Evolutionary conservation across 1,140 invertebrate genomes (phyloP).

Genomic region (Magallana angulata): DNA sequence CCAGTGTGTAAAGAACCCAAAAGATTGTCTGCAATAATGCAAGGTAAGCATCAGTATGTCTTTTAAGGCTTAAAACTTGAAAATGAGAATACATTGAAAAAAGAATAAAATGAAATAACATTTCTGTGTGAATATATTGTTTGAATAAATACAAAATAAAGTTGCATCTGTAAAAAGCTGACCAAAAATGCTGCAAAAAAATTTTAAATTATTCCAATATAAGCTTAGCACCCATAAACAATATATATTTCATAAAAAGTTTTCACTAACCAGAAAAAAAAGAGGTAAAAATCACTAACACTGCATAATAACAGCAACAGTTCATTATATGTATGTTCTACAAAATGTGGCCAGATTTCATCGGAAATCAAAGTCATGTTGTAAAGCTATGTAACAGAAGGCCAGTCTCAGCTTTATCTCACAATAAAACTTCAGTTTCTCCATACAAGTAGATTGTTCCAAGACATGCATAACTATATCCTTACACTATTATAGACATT

Average conservation of each 20-base stretch:
- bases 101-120: background rate
- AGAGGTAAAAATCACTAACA: background rate
- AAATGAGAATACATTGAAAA: background rate
- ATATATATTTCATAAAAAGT: background rate
- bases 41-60: background rate
- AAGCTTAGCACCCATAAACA: constrained; percentile 30
- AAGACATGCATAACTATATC: too few species aligned
- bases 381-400: background rate
- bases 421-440: background rate
- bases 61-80: background rate
- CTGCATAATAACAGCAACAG: background rate
- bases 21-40: constrained; percentile 18
- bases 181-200: background rate
- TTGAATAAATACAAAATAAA: background rate
- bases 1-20: background rate
- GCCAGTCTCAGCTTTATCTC: background rate
- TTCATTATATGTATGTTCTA: background rate
- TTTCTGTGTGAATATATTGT: background rate
- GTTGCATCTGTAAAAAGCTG: background rate
- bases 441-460: too few species aligned
- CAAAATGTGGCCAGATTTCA: background rate
- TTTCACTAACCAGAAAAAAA: constrained; percentile 5
- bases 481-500: too few species aligned
- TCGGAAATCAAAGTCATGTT: background rate
- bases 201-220: background rate